Conservation (phyloP, 2,797 vertebrate species). For the Peromyscus nudipes region DNA sequence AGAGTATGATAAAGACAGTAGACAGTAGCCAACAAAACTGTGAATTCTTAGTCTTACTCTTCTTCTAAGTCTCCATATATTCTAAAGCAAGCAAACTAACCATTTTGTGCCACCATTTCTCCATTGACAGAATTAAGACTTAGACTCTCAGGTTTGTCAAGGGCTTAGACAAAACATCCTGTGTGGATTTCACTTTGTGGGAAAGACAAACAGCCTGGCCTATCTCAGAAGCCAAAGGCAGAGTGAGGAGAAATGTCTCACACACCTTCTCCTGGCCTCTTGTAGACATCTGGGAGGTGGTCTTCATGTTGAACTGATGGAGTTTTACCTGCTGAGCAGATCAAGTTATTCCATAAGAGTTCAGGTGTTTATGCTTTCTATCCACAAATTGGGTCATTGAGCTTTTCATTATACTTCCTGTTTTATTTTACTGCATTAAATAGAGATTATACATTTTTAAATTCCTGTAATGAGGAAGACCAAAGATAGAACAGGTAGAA, state of each 20-base stretch:
- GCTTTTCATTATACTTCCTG: constrained; percentile 20
- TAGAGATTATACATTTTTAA: background rate
- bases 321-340: background rate
- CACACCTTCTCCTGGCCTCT: background rate
- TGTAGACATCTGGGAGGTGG: background rate
- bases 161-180: background rate
- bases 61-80: background rate
- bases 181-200: background rate
- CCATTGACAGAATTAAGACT: background rate
- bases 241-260: background rate
- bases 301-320: background rate
- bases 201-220: background rate
- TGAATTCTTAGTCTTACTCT: background rate
- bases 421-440: background rate
- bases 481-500: background rate
- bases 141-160: background rate
- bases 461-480: background rate
- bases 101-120: background rate
- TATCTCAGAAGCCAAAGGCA: background rate
- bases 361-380: background rate
- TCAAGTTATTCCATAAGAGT: background rate
- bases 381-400: background rate
- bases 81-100: background rate
- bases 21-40: background rate
- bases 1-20: background rate